Evolutionary conservation across 2,113 vertebrate genomes (phyloP).

Genomic region (Chaetodon trifascialis): DNA sequence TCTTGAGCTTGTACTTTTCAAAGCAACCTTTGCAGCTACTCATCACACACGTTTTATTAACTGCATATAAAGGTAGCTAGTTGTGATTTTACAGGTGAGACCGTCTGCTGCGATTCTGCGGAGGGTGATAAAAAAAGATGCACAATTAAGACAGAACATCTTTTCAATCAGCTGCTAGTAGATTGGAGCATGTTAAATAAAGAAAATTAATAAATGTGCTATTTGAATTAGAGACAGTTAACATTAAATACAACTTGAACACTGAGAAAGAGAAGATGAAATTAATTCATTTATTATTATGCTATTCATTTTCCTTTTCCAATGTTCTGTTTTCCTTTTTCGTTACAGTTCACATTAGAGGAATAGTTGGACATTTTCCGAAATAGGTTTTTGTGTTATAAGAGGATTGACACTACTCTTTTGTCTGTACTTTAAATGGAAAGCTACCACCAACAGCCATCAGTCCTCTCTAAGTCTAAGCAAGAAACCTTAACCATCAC

Average conservation of each 20-base stretch:
- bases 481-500: too few species aligned
- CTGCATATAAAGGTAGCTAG: slow-evolving; percentile 44
- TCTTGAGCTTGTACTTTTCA: slow-evolving; percentile 62
- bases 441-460: background rate
- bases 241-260: background rate
- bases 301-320: background rate
- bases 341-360: background rate
- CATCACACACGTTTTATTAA: slow-evolving; percentile 60
- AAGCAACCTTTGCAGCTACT: slow-evolving; percentile 61
- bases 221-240: background rate
- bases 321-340: background rate
- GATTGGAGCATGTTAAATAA: background rate
- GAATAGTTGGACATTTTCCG: background rate
- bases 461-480: too few species aligned
- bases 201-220: background rate
- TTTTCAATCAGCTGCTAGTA: background rate
- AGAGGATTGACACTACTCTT: background rate
- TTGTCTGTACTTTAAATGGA: background rate
- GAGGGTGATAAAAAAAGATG: slow-evolving; percentile 18
- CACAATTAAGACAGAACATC: background rate
- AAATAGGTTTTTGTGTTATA: background rate
- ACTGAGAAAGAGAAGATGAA: background rate
- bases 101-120: slow-evolving; percentile 33
- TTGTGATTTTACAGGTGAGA: slow-evolving; percentile 53
- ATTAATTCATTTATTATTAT: background rate